These are phyloP conservation scores for Leptonema lineaticorne DNA, from an alignment of 1,140 invertebrate genomes.

Conservation along the genomic window DNA sequence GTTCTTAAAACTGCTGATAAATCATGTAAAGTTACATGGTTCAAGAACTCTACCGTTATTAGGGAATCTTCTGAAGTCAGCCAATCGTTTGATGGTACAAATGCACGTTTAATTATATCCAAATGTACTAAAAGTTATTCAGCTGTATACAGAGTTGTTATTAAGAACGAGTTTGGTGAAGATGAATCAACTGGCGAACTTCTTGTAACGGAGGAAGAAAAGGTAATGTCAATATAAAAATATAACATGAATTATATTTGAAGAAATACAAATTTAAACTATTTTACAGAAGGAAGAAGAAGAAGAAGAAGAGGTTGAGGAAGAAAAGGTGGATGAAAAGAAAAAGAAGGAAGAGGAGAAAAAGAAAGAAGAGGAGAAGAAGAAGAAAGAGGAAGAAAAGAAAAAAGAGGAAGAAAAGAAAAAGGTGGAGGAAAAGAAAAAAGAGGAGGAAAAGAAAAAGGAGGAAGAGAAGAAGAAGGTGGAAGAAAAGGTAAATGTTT, in stretches of 20 bases:
- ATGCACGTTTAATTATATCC: constrained; percentile 72
- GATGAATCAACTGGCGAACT: constrained; percentile 78
- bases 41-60: constrained; percentile 74
- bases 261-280: constrained; percentile 20
- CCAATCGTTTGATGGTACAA: constrained; percentile 78
- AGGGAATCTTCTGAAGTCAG: constrained; percentile 68
- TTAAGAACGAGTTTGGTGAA: constrained; percentile 80
- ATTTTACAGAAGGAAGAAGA: constrained; percentile 55
- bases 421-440: constrained; percentile 42
- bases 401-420: constrained; percentile 44
- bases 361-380: constrained; percentile 52
- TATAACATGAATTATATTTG: neutral
- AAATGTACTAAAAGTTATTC: constrained; percentile 68
- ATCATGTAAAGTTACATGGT: constrained; percentile 82
- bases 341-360: constrained; percentile 53
- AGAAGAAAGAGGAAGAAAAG: constrained; percentile 53
- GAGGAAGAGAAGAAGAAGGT: constrained; percentile 47
- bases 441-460: constrained; percentile 48
- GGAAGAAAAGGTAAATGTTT: constrained; percentile 48
- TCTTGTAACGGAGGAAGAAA: constrained; percentile 62
- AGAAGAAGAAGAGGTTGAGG: constrained; percentile 54
- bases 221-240: constrained; percentile 42
- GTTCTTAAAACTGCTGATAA: constrained; percentile 72
- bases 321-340: constrained; percentile 54
- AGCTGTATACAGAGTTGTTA: constrained; percentile 76